Percentiles rank a stretch among this genome's conserved stretches.
These are phyloP conservation scores for Irena cyanogastra DNA, from an alignment of 2,113 vertebrate genomes.

Conservation along the genomic window DNA sequence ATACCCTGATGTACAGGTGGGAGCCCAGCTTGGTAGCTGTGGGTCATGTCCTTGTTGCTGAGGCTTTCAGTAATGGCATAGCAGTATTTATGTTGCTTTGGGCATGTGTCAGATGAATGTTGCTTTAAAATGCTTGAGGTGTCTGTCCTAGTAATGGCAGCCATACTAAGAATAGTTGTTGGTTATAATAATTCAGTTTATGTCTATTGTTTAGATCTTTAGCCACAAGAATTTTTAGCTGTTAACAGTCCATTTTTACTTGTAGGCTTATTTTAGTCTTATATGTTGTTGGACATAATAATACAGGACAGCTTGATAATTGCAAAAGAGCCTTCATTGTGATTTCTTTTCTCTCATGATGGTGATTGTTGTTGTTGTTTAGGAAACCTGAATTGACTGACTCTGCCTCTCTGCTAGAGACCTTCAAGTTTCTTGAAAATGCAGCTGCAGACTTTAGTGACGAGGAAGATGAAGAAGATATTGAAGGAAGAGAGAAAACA, in stretches of 20 bases:
- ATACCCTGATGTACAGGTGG: background rate
- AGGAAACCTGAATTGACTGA: slow-evolving; percentile 91
- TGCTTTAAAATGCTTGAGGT: background rate
- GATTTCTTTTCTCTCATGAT: background rate
- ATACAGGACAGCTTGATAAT: background rate
- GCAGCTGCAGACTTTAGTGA: slow-evolving; percentile 91
- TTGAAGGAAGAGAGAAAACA: slow-evolving; percentile 87
- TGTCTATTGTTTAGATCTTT: background rate
- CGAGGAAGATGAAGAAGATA: slow-evolving; percentile 94
- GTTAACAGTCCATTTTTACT: background rate
- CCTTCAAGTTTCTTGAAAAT: slow-evolving; percentile 92
- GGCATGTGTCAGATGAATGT: background rate
- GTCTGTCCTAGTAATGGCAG: background rate
- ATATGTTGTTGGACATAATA: background rate
- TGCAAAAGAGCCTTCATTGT: background rate
- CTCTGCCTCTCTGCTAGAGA: slow-evolving; percentile 86
- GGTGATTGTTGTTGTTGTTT: slow-evolving; percentile 54
- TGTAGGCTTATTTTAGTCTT: background rate
- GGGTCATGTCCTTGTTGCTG: background rate
- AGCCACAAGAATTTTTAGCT: background rate
- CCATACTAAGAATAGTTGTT: background rate
- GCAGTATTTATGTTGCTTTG: background rate
- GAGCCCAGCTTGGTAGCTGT: background rate
- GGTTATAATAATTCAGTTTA: background rate
- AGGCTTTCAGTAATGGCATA: background rate